Base-by-base conservation (phyloP, 2,113 vertebrate genomes). In the Platichthys stellatus region DNA sequence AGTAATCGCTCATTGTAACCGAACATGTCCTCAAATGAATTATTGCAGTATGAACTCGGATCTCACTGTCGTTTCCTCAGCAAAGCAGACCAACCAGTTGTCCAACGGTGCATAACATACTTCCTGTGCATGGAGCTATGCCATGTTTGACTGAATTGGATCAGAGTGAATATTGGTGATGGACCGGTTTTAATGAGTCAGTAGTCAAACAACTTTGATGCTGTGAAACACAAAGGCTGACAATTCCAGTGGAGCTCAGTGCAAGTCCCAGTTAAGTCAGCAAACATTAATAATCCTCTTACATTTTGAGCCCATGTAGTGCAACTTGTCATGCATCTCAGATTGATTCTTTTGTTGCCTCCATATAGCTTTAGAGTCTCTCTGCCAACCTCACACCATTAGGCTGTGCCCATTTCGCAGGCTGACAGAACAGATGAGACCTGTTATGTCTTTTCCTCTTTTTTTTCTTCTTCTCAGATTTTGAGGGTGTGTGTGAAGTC, bases 181-280 rank as follows among this genome's bases (percentile, higher is more conserved):
- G 26, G 62, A 26, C 63, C 15, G 40, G 21, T 80, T 80, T 86
- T 68, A 78, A 81, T 83, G 75, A 77, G 83, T 71, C 60, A 70
- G 28, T 26, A 18, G 49, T 65, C 67, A 68, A 68, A 80, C 72
- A 68, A 60, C 77, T 82, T 85, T 73, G 72, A 81, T 74, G 78
- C 72, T 62, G 57, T 43, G 20, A 63, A 53, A 73, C 76, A 77
- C 82, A 86, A 83, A 88, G 76, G 70, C 71, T 81, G 87, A 87
- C 84, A 80, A 56, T 74, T 80, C 54, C 75, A 84, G 43, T 31
- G 81, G 51, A 76, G 71, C 79, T 88, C 72, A 69, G 43, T 70
- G 62, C 65, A 80, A 90, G 90, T 89, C 86, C 90, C 81, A 90
- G 87, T 86, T 88, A 78, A 88, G 89, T 91, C 90, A 78, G 81